Evolutionary conservation across 2,797 vertebrate species (phyloP).

Genomic region (Caiman crocodilus): DNA sequence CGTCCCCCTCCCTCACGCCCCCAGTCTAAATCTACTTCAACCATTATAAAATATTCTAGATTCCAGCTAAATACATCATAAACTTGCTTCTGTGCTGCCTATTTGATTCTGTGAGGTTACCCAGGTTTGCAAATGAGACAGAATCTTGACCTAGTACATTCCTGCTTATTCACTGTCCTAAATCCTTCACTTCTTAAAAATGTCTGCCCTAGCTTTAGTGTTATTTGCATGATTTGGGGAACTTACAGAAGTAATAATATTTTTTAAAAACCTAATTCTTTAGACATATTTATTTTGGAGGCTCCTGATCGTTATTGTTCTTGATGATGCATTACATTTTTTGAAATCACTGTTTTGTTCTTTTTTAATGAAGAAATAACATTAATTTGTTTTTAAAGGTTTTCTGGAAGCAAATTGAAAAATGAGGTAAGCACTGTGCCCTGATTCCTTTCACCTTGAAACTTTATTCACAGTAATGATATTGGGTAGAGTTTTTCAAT

Average conservation of each 20-base stretch:
- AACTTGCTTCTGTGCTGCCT: neutral
- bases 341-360: conserved; percentile 11
- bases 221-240: neutral
- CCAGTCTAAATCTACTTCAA: neutral
- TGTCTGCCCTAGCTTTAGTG: neutral
- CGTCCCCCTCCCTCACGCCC: neutral
- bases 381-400: conserved; percentile 84
- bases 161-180: neutral
- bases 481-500: neutral
- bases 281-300: neutral
- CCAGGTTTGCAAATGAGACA: neutral
- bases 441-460: conserved; percentile 19
- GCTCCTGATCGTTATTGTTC: neutral
- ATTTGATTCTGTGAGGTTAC: neutral
- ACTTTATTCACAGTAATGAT: neutral
- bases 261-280: neutral
- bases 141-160: neutral
- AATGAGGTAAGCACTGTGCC: conserved; percentile 90
- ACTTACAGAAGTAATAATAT: neutral
- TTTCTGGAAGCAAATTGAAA: conserved; percentile 98
- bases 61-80: neutral
- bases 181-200: neutral
- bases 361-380: conserved; percentile 55
- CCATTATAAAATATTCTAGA: neutral
- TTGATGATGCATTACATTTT: neutral